Conservation (phyloP, 2,113 vertebrate species). For the Sinocyclocheilus rhinocerous region DNA sequence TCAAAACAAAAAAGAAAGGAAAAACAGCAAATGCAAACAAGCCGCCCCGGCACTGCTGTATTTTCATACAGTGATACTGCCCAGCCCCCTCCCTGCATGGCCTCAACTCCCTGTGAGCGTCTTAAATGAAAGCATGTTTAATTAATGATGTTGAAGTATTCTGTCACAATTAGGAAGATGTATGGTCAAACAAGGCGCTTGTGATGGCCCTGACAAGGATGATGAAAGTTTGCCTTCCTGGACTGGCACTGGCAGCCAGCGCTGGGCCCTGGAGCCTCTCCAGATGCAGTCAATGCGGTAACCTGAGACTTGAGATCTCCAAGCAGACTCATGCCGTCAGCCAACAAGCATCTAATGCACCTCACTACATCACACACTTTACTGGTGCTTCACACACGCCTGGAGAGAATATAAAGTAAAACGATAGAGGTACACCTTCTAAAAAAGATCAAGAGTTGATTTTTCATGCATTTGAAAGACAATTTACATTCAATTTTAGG, state of each 20-base stretch:
- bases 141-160: slow-evolving; percentile 97
- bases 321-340: slow-evolving; percentile 35
- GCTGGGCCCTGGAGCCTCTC: slow-evolving; percentile 72
- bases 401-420: not conserved
- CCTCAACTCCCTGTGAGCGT: slow-evolving; percentile 66
- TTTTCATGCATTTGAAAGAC: not conserved
- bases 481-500: not conserved
- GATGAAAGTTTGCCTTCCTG: slow-evolving; percentile 86
- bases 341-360: slow-evolving; percentile 30
- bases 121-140: slow-evolving; percentile 86
- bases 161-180: slow-evolving; percentile 98
- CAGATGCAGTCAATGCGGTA: slow-evolving; percentile 81
- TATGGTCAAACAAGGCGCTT: slow-evolving; percentile 94
- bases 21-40: slow-evolving; percentile 7
- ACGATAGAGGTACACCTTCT: not conserved
- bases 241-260: slow-evolving; percentile 87
- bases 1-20: slow-evolving; percentile 34
- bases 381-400: not conserved
- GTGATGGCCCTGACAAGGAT: slow-evolving; percentile 95
- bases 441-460: not conserved
- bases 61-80: slow-evolving; percentile 28
- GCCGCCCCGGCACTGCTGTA: not conserved
- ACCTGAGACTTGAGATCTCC: slow-evolving; percentile 67
- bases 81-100: slow-evolving; percentile 29
- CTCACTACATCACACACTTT: slow-evolving; percentile 3